phyloP scores from a whole-genome alignment of 2,888 invertebrate genomes.

The Thelaira solivaga region DNA sequence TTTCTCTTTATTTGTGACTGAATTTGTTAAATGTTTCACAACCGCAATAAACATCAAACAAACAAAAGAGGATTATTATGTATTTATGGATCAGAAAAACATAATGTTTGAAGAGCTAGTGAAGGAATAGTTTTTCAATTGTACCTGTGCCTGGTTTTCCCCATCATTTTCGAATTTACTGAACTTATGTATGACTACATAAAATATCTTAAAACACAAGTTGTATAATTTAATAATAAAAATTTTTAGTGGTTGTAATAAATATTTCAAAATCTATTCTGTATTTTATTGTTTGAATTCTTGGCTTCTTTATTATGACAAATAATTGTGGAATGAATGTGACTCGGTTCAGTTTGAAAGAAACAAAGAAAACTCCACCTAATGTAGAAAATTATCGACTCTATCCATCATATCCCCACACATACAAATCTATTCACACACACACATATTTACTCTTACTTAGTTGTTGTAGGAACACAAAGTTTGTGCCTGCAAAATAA shows the following conservation, averaged over 20 bases:
- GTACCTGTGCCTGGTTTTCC: too few relatives aligned
- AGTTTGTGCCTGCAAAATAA: conserved; percentile 37
- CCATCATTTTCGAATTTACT: too few relatives aligned
- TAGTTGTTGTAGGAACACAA: background rate
- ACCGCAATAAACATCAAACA: too few relatives aligned
- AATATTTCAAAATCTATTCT: conserved; percentile 38
- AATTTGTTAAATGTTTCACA: too few relatives aligned
- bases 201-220: background rate
- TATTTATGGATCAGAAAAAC: too few relatives aligned
- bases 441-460: background rate
- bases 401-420: conserved; percentile 28
- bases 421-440: background rate
- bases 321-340: conserved; percentile 50
- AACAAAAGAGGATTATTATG: too few relatives aligned
- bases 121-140: too few relatives aligned
- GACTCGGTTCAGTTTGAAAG: conserved; percentile 21
- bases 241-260: conserved; percentile 35
- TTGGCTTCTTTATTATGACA: conserved; percentile 57
- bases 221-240: conserved; percentile 30
- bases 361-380: conserved; percentile 56
- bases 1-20: too few relatives aligned
- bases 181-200: too few relatives aligned
- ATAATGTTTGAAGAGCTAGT: too few relatives aligned
- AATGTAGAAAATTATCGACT: conserved; percentile 47
- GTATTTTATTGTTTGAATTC: conserved; percentile 29